These are phyloP conservation scores for Sebastes vulpes DNA, from an alignment of 2,797 vertebrate species.

Conservation along the genomic window DNA sequence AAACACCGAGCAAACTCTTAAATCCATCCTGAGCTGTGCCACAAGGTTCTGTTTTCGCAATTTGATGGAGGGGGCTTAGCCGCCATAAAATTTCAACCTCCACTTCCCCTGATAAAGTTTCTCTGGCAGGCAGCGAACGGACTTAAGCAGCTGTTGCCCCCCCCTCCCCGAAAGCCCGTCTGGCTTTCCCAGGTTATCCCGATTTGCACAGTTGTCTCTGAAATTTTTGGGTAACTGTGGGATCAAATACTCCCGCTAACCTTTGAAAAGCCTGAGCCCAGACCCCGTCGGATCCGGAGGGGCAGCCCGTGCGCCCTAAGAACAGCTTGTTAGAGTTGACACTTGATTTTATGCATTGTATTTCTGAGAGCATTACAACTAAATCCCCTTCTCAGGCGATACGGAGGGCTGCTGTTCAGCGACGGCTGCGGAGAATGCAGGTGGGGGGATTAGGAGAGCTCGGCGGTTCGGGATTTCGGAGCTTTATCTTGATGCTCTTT, in stretches of 20 bases:
- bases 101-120: slow-evolving; percentile 75
- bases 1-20: slow-evolving; percentile 58
- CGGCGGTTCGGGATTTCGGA: slow-evolving; percentile 54
- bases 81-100: slow-evolving; percentile 69
- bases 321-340: slow-evolving; percentile 81
- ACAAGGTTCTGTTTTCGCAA: slow-evolving; percentile 76
- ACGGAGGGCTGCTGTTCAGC: slow-evolving; percentile 43
- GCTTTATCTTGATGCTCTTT: slow-evolving; percentile 72
- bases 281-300: slow-evolving; percentile 9
- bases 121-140: slow-evolving; percentile 43
- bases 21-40: slow-evolving; percentile 62
- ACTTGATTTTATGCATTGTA: slow-evolving; percentile 74
- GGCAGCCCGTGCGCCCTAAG: slow-evolving; percentile 36
- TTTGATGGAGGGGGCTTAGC: slow-evolving; percentile 64
- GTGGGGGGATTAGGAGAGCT: slow-evolving; percentile 72
- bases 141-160: slow-evolving; percentile 75
- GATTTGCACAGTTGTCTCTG: slow-evolving; percentile 74
- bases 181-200: slow-evolving; percentile 65
- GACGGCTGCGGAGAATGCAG: slow-evolving; percentile 64
- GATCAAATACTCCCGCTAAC: slow-evolving; percentile 59
- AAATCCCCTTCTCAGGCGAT: slow-evolving; percentile 72
- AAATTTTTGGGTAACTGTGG: slow-evolving; percentile 54
- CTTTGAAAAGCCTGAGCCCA: slow-evolving; percentile 17
- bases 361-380: slow-evolving; percentile 75
- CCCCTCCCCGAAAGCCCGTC: slow-evolving; percentile 41